These are phyloP conservation scores for Gadopsis marmoratus DNA, from an alignment of 2,797 vertebrate species.

Conservation along the genomic window DNA sequence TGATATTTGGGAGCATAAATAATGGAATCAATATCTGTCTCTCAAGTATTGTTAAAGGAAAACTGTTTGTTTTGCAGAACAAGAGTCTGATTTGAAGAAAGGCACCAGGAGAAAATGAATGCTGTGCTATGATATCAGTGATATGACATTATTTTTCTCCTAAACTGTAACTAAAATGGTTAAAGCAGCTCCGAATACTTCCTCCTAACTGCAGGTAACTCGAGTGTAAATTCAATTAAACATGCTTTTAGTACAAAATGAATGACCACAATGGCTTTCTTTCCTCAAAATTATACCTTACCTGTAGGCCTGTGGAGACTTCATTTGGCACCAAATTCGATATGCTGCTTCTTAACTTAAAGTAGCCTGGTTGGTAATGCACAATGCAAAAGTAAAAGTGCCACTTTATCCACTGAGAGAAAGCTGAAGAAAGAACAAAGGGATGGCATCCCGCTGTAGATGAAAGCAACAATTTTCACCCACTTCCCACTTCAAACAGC, in stretches of 20 bases:
- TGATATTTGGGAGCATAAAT: neutral
- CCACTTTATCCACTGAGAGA: slow-evolving; percentile 38
- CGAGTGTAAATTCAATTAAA: slow-evolving; percentile 10
- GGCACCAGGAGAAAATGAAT: neutral
- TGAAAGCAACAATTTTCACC: slow-evolving; percentile 57
- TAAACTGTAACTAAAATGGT: neutral
- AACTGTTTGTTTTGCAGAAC: neutral
- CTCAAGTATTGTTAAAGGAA: neutral
- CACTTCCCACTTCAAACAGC: slow-evolving; percentile 54
- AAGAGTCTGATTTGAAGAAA: neutral
- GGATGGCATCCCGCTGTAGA: slow-evolving; percentile 37
- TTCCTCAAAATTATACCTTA: slow-evolving; percentile 20
- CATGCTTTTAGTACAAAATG: neutral
- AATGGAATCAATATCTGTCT: neutral
- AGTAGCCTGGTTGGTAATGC: slow-evolving; percentile 25
- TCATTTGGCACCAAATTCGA: slow-evolving; percentile 27
- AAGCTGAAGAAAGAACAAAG: slow-evolving; percentile 48
- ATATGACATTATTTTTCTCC: neutral
- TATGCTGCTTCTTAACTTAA: slow-evolving; percentile 25
- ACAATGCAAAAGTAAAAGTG: slow-evolving; percentile 44
- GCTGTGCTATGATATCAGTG: neutral
- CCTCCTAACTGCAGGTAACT: neutral
- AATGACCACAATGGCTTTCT: neutral
- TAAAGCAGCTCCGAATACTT: neutral
- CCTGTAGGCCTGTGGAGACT: slow-evolving; percentile 17